Evolutionary conservation across 1,140 invertebrate genomes (phyloP), one percentile per base, ranked within the genome.

Genomic region (Drosophila oshimai): DNA sequence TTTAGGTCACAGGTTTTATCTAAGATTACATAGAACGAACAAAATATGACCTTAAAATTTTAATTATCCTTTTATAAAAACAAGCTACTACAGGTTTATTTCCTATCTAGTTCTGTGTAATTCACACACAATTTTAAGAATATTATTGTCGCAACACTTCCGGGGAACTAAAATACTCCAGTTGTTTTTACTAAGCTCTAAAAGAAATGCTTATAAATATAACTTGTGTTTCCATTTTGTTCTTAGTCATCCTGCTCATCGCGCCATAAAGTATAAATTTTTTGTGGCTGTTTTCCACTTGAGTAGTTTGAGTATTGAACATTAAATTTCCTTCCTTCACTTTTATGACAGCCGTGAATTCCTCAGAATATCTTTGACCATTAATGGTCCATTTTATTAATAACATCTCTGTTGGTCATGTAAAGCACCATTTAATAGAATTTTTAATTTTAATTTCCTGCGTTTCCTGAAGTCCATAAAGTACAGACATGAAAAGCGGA

Each of bases 361-460:
- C 3, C 24, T 10, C 5, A 12, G 13, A 41, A 51, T 22, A 12
- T 2, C 17, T 33, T 24, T 60, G 20, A 22, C 9, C 18, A 60
- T 24, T 18, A 18, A 7, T 4, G 1, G 2, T 15, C 17, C 26
- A 42, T 57, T 10, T 18, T 12, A 1, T 9, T 5, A 62, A 62
- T 26, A 22, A 45, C 0, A 6, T 6, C 12, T 54, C 9, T 17
- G 20, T 6, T 17, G 12, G 18, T 1, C 26, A 47, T 47, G 17
- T 53, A 26, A 31, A 24, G 20, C 20, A 29, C 15, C 31, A 49
- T 42, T 70, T 42, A 64, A 69, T 31, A 22, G 7, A 44, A n/a
- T 49, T 74, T 69, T 45, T 28, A 5, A 36, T 55, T 44, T 46
- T 46, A 50, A 55, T 69, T 74, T 64, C 34, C 24, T 29, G 69